Evolutionary conservation across 1,140 invertebrate genomes (phyloP).

Genomic region (Dufourea novaeangliae): DNA sequence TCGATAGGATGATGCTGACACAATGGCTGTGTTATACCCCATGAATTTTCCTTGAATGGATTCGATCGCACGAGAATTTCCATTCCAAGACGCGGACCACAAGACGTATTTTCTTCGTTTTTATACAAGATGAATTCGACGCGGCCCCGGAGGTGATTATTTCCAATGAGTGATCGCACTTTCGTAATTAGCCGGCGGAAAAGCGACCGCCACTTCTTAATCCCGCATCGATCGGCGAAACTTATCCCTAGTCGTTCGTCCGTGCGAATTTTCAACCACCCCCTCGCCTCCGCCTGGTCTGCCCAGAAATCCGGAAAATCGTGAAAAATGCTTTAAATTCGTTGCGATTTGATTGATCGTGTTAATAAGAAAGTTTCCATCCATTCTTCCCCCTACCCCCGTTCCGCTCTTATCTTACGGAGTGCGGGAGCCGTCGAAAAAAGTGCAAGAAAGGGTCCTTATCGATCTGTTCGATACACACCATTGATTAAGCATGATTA

Average conservation of each 20-base stretch:
- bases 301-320: slow-evolving; percentile 69
- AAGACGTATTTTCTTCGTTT: slow-evolving; percentile 6
- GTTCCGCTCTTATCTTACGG: slow-evolving; percentile 42
- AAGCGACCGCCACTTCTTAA: slow-evolving; percentile 67
- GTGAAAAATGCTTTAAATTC: slow-evolving; percentile 72
- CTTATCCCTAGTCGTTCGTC: slow-evolving; percentile 32
- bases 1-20: no score
- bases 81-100: background rate
- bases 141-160: slow-evolving; percentile 34
- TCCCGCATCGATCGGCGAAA: slow-evolving; percentile 69
- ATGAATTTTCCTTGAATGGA: background rate
- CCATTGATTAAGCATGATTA: slow-evolving; percentile 65
- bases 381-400: slow-evolving; percentile 45
- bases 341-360: slow-evolving; percentile 73
- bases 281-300: slow-evolving; percentile 10
- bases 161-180: slow-evolving; percentile 61
- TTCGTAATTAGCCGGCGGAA: slow-evolving; percentile 64
- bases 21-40: background rate
- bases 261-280: slow-evolving; percentile 30
- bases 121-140: background rate
- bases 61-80: background rate
- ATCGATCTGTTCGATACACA: slow-evolving; percentile 53
- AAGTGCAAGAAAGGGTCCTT: slow-evolving; percentile 16
- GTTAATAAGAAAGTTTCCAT: slow-evolving; percentile 75
- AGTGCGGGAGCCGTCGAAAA: background rate